Percentiles rank a stretch among this genome's conserved stretches.
Conservation (phyloP, 1,140 invertebrate genomes). For the Luehdorfia chinensis region DNA sequence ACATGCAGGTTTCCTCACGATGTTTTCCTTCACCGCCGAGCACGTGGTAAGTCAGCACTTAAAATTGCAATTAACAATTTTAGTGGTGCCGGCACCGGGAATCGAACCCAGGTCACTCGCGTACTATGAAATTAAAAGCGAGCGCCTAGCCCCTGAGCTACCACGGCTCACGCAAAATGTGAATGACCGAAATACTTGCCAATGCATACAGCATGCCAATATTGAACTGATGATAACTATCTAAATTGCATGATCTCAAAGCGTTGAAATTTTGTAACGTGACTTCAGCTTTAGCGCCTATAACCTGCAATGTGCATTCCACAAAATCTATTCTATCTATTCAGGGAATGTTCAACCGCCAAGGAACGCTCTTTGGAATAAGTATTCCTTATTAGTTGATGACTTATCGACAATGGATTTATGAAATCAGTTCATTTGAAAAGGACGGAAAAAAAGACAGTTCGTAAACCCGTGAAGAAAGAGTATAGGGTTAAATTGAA, state of each 20-base stretch:
- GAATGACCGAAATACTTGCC: conserved; percentile 14
- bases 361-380: conserved; percentile 16
- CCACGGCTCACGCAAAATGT: too few species aligned
- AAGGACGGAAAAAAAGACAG: conserved; percentile 21
- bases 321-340: conserved; percentile 24
- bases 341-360: conserved; percentile 18
- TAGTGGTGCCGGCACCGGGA: too few species aligned
- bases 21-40: too few species aligned
- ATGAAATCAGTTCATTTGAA: conserved; percentile 21
- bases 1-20: too few species aligned
- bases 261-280: conserved; percentile 16
- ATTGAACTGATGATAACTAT: conserved; percentile 14
- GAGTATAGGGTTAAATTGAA: conserved; percentile 20
- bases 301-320: conserved; percentile 18
- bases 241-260: conserved; percentile 22
- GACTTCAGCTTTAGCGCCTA: conserved; percentile 13
- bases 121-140: too few species aligned
- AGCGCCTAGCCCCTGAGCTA: too few species aligned
- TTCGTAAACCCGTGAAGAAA: conserved; percentile 24
- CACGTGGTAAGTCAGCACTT: too few species aligned
- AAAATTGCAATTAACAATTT: too few species aligned
- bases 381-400: conserved; percentile 14
- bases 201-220: too few species aligned
- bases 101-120: too few species aligned
- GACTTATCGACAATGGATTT: conserved; percentile 20